Evolutionary conservation across 2,113 vertebrate species (phyloP).

Genomic region (Eolophus roseicapilla): DNA sequence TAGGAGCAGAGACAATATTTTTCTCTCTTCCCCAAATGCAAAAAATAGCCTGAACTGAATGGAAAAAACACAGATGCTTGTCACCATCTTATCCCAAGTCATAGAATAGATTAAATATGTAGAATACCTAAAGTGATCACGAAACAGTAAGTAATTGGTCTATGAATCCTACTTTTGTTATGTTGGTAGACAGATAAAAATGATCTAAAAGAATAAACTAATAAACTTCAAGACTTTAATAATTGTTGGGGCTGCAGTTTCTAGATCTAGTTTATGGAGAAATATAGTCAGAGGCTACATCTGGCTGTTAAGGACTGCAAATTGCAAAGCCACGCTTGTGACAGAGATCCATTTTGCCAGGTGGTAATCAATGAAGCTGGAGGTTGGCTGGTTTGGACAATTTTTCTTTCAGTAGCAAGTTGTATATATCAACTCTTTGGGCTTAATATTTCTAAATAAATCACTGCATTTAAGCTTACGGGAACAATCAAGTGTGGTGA

Average conservation of each 20-base stretch:
- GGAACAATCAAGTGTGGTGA: neutral
- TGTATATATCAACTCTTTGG: neutral
- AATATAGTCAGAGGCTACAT: neutral
- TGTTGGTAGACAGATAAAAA: neutral
- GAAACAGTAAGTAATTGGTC: neutral
- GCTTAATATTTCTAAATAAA: neutral
- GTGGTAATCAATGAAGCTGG: neutral
- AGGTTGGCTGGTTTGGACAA: neutral
- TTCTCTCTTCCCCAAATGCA: neutral
- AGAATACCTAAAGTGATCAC: neutral
- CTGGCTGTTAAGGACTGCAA: neutral
- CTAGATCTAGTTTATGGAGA: neutral
- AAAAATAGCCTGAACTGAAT: neutral
- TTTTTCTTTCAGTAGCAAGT: neutral
- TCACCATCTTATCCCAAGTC: neutral
- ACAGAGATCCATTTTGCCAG: neutral
- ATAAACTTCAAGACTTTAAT: neutral
- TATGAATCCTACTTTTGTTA: neutral
- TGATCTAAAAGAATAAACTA: neutral
- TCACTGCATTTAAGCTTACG: neutral
- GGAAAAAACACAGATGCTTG: neutral
- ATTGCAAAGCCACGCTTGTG: neutral
- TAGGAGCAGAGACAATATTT: neutral
- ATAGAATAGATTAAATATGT: neutral
- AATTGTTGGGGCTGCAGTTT: neutral